phyloP scores from a whole-genome alignment of 2,113 vertebrate species.

The Egretta garzetta region DNA sequence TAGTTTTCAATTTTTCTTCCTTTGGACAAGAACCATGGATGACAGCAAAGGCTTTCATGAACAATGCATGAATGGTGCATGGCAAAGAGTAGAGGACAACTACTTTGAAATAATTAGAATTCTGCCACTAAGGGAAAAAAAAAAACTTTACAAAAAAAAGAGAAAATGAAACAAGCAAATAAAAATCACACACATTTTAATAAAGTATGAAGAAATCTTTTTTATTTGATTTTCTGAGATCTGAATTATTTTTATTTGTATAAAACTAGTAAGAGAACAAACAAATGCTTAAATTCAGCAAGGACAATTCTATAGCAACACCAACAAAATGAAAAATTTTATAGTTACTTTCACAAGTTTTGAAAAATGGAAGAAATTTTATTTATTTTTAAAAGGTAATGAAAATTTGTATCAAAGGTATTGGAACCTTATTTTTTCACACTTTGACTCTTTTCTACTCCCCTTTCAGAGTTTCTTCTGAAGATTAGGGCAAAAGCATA shows the following conservation, averaged over 20 bases:
- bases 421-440: neutral
- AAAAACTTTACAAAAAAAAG: neutral
- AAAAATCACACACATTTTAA: neutral
- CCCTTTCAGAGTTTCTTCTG: neutral
- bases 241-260: neutral
- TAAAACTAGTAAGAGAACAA: neutral
- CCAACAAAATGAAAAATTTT: neutral
- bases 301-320: neutral
- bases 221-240: neutral
- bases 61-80: neutral
- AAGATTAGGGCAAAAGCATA: neutral
- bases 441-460: neutral
- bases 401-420: neutral
- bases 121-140: neutral
- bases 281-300: neutral
- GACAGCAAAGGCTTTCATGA: neutral
- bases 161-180: neutral
- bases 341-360: neutral
- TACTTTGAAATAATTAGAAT: neutral
- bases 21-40: neutral
- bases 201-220: neutral
- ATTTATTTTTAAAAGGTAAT: neutral
- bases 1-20: neutral
- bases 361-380: neutral
- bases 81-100: fast-evolving